These are phyloP conservation scores for Cordylochernes scorpioides DNA, from an alignment of 2,888 invertebrate species.

Conservation along the genomic window DNA sequence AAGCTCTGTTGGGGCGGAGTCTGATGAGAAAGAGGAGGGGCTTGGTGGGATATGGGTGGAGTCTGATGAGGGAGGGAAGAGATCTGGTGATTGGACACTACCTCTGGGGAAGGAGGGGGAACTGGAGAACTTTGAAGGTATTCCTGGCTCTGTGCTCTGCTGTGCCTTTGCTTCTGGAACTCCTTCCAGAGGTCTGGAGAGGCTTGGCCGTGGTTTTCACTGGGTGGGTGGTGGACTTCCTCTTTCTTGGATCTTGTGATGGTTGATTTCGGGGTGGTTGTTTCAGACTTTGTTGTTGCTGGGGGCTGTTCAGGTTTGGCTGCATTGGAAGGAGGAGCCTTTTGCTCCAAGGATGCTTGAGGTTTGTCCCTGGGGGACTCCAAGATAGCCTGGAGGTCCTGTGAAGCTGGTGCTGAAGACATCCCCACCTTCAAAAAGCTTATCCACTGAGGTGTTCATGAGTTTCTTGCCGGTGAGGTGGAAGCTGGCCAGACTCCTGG, in stretches of 20 bases:
- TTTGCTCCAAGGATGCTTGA: slow-evolving; percentile 4
- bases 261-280: not conserved
- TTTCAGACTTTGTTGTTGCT: not conserved
- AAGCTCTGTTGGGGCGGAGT: too few species aligned
- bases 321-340: slow-evolving; percentile 1
- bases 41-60: too few species aligned
- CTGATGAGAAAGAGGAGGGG: too few species aligned
- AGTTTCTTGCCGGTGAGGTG: slow-evolving; percentile 36
- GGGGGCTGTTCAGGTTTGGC: not conserved
- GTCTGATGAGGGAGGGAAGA: too few species aligned
- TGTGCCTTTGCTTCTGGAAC: slow-evolving; percentile 11
- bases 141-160: too few species aligned
- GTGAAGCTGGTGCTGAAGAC: slow-evolving; percentile 13
- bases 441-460: slow-evolving; percentile 73
- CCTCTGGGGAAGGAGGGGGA: too few species aligned
- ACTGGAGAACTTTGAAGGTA: too few species aligned
- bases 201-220: not conserved
- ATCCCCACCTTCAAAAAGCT: slow-evolving; percentile 37
- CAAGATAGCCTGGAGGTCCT: slow-evolving; percentile 8
- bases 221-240: too few species aligned
- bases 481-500: slow-evolving; percentile 58
- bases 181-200: slow-evolving; percentile 14
- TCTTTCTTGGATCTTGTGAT: not conserved
- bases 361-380: slow-evolving; percentile 8
- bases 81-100: too few species aligned